phyloP scores from a whole-genome alignment of 2,797 vertebrate species.

The Syngnathus acus region DNA sequence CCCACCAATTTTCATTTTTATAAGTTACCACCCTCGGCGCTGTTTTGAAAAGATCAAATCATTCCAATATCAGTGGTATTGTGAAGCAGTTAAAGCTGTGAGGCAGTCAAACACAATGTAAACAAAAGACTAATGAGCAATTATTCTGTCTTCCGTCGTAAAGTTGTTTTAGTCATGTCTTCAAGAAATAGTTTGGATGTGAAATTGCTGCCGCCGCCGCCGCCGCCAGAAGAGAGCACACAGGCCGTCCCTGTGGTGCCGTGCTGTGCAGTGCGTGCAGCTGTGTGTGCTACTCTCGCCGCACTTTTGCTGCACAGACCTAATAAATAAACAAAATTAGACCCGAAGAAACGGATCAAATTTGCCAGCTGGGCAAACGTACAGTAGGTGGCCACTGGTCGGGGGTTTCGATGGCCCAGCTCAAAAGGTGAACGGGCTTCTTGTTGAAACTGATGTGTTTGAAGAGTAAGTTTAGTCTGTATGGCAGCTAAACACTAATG shows the following conservation, averaged over 20 bases:
- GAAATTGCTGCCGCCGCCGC: slow-evolving; percentile 6
- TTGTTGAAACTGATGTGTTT: slow-evolving; percentile 24
- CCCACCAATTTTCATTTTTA: background rate
- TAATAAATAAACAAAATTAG: slow-evolving; percentile 50
- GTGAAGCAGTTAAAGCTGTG: background rate
- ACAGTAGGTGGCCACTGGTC: slow-evolving; percentile 21
- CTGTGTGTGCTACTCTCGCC: slow-evolving; percentile 48
- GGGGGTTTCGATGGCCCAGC: slow-evolving; percentile 17
- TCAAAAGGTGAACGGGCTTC: slow-evolving; percentile 30
- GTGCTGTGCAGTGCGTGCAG: slow-evolving; percentile 21
- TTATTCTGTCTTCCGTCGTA: slow-evolving; percentile 1
- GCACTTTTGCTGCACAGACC: slow-evolving; percentile 29
- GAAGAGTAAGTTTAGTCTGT: slow-evolving; percentile 14
- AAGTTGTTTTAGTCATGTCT: background rate
- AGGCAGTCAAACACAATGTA: background rate
- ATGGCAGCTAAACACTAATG: slow-evolving; percentile 31
- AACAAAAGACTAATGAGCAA: background rate
- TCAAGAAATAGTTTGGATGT: background rate
- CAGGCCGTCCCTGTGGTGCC: slow-evolving; percentile 24
- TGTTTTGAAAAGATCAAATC: background rate
- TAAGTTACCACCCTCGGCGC: background rate
- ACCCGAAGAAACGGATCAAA: slow-evolving; percentile 46
- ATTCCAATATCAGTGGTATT: background rate
- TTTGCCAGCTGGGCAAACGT: slow-evolving; percentile 47
- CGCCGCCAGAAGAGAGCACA: slow-evolving; percentile 14